Conservation (phyloP, 2,113 vertebrate species). For the Oreochromis aureus region DNA sequence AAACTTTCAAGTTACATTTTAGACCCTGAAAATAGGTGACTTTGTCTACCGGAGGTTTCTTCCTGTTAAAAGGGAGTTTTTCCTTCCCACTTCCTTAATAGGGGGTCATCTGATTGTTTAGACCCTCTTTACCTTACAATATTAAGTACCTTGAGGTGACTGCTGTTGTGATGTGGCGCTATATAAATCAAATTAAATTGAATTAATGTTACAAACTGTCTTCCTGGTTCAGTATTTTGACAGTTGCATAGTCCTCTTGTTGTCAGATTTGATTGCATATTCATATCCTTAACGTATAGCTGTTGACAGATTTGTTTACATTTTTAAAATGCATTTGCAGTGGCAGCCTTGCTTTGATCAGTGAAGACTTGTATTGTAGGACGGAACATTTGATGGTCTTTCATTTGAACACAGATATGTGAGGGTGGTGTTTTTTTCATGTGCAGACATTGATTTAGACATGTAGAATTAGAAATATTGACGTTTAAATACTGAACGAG, state of each 20-base stretch:
- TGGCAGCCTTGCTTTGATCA: background rate
- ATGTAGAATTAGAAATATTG: background rate
- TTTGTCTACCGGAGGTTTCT: background rate
- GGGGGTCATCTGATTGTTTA: background rate
- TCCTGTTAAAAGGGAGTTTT: background rate
- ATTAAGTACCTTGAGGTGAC: background rate
- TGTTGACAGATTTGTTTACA: background rate
- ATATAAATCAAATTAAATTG: background rate
- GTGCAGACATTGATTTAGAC: background rate
- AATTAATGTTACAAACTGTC: background rate
- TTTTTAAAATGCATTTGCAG: background rate
- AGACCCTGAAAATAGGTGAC: background rate
- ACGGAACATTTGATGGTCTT: background rate
- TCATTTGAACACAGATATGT: background rate
- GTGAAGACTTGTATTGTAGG: background rate
- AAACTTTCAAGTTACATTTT: background rate
- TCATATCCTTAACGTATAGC: accelerated
- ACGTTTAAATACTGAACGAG: background rate
- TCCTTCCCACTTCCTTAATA: background rate
- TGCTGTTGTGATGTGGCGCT: background rate
- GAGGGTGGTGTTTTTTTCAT: background rate
- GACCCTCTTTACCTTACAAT: background rate
- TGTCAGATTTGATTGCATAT: background rate
- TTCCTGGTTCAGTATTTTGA: background rate
- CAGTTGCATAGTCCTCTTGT: background rate